Base-by-base conservation (phyloP, 1,140 invertebrate species). In the Sminthurides bifidus region DNA sequence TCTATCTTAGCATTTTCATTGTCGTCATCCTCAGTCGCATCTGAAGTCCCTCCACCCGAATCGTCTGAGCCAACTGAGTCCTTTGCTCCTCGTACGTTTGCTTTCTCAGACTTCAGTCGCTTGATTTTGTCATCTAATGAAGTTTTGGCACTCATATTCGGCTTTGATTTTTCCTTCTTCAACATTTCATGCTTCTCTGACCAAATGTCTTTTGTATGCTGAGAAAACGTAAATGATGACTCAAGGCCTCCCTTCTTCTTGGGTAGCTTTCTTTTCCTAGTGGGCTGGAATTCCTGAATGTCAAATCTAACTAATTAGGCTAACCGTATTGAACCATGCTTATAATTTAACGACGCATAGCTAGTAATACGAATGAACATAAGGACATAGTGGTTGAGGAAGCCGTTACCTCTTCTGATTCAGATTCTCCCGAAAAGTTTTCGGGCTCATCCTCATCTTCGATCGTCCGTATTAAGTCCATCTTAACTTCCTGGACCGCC, bases 1-100 rank as follows among this genome's bases (percentile, higher is more conserved):
- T 45, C 17, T 54, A 59, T 56, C 33, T 71, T 72, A 59, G 76
- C 71, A 55, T 67, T 60, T 56, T 67, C 56, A 37, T 66, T 65
- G 51, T 58, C 27, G 51, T 61, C 52, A 4, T 45, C 56, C 8
- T 56, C 33, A 24, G 19, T 19, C 29, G 38, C 6, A 6, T 24
- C 49, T 5, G 38, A 44, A n/a, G 27, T 30, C 14, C 8, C 14
- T 38, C 48, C 48, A 17, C 17, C 40, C 44, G 55, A 48, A 29
- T 49, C 52, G 19, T 59, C 40, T 12, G 52, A 46, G 31, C 26
- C 43, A 17, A 29, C 46, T n/a, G 26, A 12, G 1, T 58, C 52
- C 19, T 48, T 54, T 33, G 29, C 55, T 27, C n/a, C 24, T 38
- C 12, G 21, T 17, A 33, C 19, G 19, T 38, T 57, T 55, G 15